phyloP scores from a whole-genome alignment of 2,888 invertebrate genomes.

The Leucozona laternaria region DNA sequence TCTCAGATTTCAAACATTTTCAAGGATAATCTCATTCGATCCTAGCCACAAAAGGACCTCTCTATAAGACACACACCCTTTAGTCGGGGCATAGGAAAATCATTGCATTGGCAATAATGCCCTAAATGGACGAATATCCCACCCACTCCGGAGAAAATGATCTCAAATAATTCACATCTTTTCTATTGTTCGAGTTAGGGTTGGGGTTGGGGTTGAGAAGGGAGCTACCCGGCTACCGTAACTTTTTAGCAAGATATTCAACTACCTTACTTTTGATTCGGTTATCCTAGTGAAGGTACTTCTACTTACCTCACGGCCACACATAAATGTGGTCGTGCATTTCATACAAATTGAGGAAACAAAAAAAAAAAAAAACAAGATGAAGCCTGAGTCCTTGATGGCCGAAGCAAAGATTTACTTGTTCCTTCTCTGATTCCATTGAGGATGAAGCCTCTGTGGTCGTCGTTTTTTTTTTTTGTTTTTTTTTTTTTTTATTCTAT shows the following conservation, averaged over 20 bases:
- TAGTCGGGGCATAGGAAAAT: slow-evolving; percentile 4
- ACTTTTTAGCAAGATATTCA: slow-evolving; percentile 12
- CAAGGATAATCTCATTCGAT: slow-evolving; percentile 47
- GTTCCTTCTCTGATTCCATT: slow-evolving; percentile 58
- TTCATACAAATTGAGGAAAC: slow-evolving; percentile 67
- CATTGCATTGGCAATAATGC: slow-evolving; percentile 39
- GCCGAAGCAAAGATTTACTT: slow-evolving; percentile 62
- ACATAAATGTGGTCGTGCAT: slow-evolving; percentile 49
- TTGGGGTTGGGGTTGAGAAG: too few species aligned
- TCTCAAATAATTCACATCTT: slow-evolving; percentile 45
- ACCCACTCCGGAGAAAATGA: slow-evolving; percentile 13
- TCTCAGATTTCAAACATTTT: slow-evolving; percentile 53
- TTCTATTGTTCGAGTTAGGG: slow-evolving; percentile 22
- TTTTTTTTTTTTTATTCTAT: background rate
- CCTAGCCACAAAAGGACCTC: slow-evolving; percentile 24
- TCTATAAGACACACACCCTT: slow-evolving; percentile 12
- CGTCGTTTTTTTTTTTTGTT: background rate
- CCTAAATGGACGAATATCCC: background rate
- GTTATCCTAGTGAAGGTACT: slow-evolving; percentile 21
- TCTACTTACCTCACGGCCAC: background rate
- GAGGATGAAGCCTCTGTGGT: slow-evolving; percentile 31
- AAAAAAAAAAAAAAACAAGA: slow-evolving; percentile 36
- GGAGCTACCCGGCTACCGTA: background rate
- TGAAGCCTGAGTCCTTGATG: slow-evolving; percentile 35
- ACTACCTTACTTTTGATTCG: slow-evolving; percentile 24